Percentiles rank a stretch among this genome's conserved stretches.
These are phyloP conservation scores for Coracopsis vasa DNA, from an alignment of 2,113 vertebrate species.

Conservation along the genomic window DNA sequence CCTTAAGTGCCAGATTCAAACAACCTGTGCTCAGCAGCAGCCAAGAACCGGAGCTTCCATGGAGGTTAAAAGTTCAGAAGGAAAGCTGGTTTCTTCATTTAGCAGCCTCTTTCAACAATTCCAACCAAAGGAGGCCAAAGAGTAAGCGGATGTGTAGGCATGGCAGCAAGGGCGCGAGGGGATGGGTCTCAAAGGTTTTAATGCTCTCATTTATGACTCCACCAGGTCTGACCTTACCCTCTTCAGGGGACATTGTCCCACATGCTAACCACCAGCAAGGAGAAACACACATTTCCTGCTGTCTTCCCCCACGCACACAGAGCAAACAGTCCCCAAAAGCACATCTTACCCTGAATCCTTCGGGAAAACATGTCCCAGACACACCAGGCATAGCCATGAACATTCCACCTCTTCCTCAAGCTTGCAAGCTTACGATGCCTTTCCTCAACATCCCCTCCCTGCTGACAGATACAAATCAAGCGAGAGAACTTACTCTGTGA, in stretches of 20 bases:
- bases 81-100: constrained; percentile 29
- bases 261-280: not conserved
- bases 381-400: not conserved
- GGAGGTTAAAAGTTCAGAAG: constrained; percentile 38
- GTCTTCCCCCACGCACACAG: not conserved
- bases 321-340: not conserved
- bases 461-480: not conserved
- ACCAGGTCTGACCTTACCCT: not conserved
- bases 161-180: not conserved
- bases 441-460: not conserved
- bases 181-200: not conserved
- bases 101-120: constrained; percentile 2
- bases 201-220: not conserved
- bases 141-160: not conserved
- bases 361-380: not conserved
- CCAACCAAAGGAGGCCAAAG: not conserved
- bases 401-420: not conserved
- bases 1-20: not conserved
- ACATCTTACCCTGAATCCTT: not conserved
- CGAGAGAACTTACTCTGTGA: not conserved
- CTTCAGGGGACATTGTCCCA: not conserved
- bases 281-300: not conserved
- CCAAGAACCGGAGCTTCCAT: not conserved
- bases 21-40: not conserved
- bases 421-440: not conserved